These are phyloP conservation scores for cattle (Bos taurus) DNA, from an alignment of 2,113 vertebrate species.

Conservation along the genomic window DNA sequence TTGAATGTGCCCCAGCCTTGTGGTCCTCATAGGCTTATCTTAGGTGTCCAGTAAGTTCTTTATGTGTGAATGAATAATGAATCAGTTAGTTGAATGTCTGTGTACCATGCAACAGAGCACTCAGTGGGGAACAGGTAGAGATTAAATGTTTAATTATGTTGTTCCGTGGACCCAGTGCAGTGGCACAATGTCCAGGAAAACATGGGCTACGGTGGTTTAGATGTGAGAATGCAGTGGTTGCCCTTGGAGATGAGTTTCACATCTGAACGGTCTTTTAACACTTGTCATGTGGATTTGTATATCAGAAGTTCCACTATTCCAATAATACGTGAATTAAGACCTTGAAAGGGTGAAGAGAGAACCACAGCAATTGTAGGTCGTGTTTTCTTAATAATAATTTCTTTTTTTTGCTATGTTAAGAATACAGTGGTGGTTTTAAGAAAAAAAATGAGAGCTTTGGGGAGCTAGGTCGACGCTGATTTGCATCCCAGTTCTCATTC, in stretches of 20 bases:
- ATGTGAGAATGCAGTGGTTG: background rate
- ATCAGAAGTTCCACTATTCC: background rate
- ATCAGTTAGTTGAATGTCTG: background rate
- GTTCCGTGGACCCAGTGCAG: accelerated
- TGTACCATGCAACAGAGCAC: background rate
- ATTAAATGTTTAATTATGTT: background rate
- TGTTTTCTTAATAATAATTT: background rate
- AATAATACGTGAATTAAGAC: background rate
- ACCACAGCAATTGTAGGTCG: background rate
- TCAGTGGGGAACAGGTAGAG: accelerated
- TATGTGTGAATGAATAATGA: background rate
- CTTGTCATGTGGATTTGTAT: background rate
- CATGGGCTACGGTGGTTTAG: background rate
- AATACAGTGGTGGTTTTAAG: background rate
- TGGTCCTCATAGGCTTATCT: background rate
- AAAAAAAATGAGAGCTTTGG: background rate
- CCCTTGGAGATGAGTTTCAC: background rate
- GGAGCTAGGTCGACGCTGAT: background rate
- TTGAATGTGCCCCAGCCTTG: background rate
- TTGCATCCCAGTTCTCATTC: background rate
- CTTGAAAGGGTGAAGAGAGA: background rate
- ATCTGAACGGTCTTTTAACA: background rate
- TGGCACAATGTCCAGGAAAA: background rate
- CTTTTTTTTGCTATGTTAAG: background rate
- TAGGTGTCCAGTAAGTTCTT: background rate